A percentile compares a stretch with the other conserved stretches of the same genome.
phyloP scores from a whole-genome alignment of 30 jellyfish, hydroid and myxozoan species.

The Hydractinia echinata region DNA sequence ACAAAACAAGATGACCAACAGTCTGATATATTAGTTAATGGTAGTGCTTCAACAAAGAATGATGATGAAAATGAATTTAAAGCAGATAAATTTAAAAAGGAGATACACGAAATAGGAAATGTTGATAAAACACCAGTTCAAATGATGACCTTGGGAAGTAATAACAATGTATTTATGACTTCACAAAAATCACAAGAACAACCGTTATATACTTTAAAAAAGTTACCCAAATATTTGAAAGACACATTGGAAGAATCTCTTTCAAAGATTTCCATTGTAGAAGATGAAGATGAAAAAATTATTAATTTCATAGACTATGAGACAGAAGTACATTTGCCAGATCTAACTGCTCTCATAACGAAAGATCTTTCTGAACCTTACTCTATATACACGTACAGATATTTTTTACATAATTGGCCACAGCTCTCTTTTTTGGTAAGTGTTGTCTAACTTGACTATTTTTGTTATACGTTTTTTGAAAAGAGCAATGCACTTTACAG shows the following conservation, averaged over 20 bases:
- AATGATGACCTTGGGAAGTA: slow-evolving; percentile 37
- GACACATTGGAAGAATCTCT: slow-evolving; percentile 27
- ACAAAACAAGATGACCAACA: no score
- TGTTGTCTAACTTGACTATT: no score
- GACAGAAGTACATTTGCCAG: slow-evolving; percentile 75
- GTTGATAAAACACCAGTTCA: background rate
- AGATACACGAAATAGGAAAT: background rate
- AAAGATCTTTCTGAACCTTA: slow-evolving; percentile 87
- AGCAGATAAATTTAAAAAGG: no score
- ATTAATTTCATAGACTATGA: slow-evolving; percentile 47
- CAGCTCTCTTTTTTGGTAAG: slow-evolving; percentile 91
- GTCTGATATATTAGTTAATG: no score
- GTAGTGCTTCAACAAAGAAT: no score
- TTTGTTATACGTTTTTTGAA: no score
- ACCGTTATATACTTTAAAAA: slow-evolving; percentile 23
- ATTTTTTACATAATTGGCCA: slow-evolving; percentile 93
- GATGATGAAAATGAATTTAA: no score
- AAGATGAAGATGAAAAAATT: slow-evolving; percentile 34
- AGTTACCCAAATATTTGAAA: slow-evolving; percentile 30
- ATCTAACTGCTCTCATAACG: slow-evolving; percentile 73
- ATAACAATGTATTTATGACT: slow-evolving; percentile 29
- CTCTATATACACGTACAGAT: slow-evolving; percentile 80
- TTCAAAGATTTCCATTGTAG: slow-evolving; percentile 40
- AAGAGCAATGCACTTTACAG: background rate
- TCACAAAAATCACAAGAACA: slow-evolving; percentile 1